These are phyloP conservation scores for Antrozous pallidus DNA, from an alignment of 2,797 vertebrate species.

Conservation along the genomic window DNA sequence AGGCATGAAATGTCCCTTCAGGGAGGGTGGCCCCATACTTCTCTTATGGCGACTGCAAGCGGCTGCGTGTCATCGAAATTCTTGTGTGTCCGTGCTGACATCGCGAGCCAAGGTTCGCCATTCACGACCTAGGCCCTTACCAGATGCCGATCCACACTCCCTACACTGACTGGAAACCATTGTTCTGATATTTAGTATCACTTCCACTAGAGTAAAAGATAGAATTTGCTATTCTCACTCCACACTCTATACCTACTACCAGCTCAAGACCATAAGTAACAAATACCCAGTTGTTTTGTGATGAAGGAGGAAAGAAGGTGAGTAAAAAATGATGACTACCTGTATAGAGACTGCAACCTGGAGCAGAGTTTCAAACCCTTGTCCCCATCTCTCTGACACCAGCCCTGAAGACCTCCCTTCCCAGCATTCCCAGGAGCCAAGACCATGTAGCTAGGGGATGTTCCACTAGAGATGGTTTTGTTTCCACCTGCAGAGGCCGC, in stretches of 20 bases:
- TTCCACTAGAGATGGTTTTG: fast-evolving
- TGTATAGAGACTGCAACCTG: neutral
- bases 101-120: no score
- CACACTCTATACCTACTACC: neutral
- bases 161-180: neutral
- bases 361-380: neutral
- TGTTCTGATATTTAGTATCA: neutral
- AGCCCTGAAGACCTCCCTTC: no score
- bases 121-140: neutral
- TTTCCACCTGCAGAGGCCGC: fast-evolving
- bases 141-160: no score
- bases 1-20: no score
- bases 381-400: neutral
- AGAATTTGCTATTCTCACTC: neutral
- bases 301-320: neutral
- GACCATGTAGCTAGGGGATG: neutral
- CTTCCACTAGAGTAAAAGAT: neutral
- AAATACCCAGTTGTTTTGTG: neutral
- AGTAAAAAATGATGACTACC: neutral
- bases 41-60: no score
- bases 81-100: no score
- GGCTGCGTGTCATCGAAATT: no score
- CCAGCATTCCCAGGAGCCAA: neutral
- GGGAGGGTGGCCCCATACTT: no score
- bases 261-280: no score